These are phyloP conservation scores for Spinus olivaceus DNA, from an alignment of 2,797 vertebrate species.

Conservation along the genomic window DNA sequence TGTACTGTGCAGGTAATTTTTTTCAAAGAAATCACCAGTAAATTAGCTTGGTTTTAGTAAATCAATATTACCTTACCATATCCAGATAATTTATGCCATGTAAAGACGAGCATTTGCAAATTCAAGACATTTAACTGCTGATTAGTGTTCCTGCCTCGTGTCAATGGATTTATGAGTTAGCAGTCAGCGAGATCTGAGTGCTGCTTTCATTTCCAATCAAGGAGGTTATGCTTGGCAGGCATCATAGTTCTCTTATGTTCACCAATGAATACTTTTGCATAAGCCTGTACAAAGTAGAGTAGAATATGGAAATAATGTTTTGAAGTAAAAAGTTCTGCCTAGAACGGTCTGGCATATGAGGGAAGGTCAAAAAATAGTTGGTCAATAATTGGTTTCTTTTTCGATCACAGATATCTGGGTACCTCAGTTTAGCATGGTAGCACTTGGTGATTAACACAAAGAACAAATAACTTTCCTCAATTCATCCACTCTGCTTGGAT, in stretches of 20 bases:
- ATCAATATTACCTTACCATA: neutral
- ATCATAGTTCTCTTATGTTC: neutral
- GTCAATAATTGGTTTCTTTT: neutral
- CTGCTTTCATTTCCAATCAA: neutral
- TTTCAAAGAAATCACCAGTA: neutral
- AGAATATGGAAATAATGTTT: neutral
- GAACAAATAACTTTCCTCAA: neutral
- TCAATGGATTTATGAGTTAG: neutral
- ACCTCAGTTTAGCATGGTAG: neutral
- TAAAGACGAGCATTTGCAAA: neutral
- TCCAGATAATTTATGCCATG: neutral
- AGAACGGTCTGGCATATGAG: neutral
- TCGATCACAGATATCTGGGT: neutral
- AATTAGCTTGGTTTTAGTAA: neutral
- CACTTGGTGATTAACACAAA: neutral
- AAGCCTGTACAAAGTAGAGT: neutral
- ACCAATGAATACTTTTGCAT: neutral
- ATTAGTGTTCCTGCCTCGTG: neutral
- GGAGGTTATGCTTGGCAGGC: conserved; percentile 18
- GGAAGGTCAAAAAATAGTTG: neutral
- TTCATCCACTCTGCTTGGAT: neutral
- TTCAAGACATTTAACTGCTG: neutral
- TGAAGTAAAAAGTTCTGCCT: neutral
- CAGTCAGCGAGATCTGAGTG: neutral
- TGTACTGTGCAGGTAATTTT: neutral